Evolutionary conservation across 1,140 invertebrate genomes (phyloP), one percentile per base, ranked within the genome.

Genomic region (Mamestra configurata): DNA sequence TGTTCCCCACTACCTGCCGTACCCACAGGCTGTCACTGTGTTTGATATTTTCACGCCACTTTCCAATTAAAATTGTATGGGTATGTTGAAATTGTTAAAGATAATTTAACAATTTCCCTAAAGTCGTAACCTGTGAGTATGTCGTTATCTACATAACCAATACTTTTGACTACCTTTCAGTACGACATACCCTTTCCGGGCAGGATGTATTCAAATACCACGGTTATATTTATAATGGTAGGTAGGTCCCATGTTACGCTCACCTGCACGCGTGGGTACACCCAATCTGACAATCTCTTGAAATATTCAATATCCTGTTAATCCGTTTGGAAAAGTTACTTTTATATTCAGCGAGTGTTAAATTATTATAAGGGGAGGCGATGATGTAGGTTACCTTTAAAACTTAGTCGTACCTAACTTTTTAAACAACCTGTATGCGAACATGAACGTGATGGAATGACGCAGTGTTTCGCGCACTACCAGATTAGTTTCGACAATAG

Each of bases 251-350:
- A 73, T 59, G 53, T 55, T 57, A 8, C 37, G 40, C 24, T 27
- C 8, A 40, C 37, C 59, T 77, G 57, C 43, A 77, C 57, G 35
- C 40, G 37, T 35, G 55, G 57, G n/a, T 59, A 75, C 53, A 40
- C 35, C 73, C 40, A 77, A 64, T 77, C 73, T 77, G 73, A 64
- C 55, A 77, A 77, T 77, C 78, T 79, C 68, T 35, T 79, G 57
- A 51, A 79, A 79, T 76, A 80, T 80, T 73, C 79, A 80, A 80
- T 70, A 57, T 53, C 79, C 71, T 76, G 79, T 80, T 80, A 76
- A 80, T 80, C 79, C 79, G 79, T 80, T 80, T 80, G 27, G 49
- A 68, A 80, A 76, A 71, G 72, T 70, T 76, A 76, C 72, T 80
- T 80, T 76, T 80, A 80, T 57, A 80, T 80, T 80, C 79, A 76